phyloP scores from a whole-genome alignment of 2,888 invertebrate species.

The Drosophila picticornis region DNA sequence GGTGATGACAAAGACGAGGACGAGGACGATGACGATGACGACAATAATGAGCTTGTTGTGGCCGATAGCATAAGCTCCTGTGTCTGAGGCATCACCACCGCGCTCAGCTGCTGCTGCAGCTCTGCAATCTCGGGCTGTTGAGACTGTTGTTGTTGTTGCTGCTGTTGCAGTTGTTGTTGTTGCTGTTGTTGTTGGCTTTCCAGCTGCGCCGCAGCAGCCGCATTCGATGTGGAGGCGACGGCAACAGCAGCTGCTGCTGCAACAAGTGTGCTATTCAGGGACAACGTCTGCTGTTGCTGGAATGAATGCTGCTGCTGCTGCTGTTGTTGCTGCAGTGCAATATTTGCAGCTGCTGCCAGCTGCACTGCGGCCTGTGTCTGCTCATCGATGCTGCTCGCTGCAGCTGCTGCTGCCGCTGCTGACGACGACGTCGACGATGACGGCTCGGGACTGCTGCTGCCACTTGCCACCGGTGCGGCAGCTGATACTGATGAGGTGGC shows the following conservation, averaged over 20 bases:
- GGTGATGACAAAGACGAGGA: conserved; percentile 65
- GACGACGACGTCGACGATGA: conserved; percentile 4
- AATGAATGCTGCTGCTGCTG: conserved; percentile 84
- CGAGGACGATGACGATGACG: conserved; percentile 64
- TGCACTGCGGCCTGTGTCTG: conserved; percentile 80
- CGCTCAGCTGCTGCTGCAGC: conserved; percentile 76
- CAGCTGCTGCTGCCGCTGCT: conserved; percentile 63
- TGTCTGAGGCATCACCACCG: conserved; percentile 77
- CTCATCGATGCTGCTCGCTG: conserved; percentile 70
- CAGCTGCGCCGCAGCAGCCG: conserved; percentile 67
- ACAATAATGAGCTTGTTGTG: conserved; percentile 59
- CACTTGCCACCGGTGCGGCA: conserved; percentile 69
- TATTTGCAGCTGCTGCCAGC: conserved; percentile 78
- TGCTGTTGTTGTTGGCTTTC: conserved; percentile 64
- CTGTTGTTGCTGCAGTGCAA: conserved; percentile 84
- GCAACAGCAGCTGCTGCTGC: conserved; percentile 77
- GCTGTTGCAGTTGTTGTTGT: conserved; percentile 43
- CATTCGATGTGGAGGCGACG: conserved; percentile 77
- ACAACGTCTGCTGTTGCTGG: conserved; percentile 83
- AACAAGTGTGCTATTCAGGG: conserved; percentile 79
- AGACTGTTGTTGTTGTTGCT: conserved; percentile 22
- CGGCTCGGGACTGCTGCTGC: conserved; percentile 67
- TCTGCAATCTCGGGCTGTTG: conserved; percentile 76
- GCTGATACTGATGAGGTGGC: conserved; percentile 72
- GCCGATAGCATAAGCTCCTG: conserved; percentile 82